A percentile compares a stretch with the other conserved stretches of the same genome.
Evolutionary conservation across 2,113 vertebrate species (phyloP).

Genomic region (Pongo abelii): DNA sequence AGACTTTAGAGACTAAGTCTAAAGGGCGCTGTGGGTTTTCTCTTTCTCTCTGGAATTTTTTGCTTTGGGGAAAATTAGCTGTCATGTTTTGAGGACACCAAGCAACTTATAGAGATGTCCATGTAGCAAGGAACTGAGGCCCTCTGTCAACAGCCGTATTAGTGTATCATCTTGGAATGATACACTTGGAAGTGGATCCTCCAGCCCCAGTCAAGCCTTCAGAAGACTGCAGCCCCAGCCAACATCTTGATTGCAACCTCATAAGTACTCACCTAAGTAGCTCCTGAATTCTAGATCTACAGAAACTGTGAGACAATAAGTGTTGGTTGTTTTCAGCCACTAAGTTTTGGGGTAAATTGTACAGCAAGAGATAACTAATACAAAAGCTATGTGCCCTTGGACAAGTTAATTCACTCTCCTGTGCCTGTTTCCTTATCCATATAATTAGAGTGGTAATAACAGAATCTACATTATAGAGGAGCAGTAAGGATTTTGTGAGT

Average conservation of each 20-base stretch:
- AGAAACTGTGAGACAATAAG: not conserved
- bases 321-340: not conserved
- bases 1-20: not conserved
- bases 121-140: not conserved
- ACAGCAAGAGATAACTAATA: not conserved
- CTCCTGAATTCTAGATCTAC: not conserved
- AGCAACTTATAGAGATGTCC: not conserved
- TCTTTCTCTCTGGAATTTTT: not conserved
- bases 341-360: not conserved
- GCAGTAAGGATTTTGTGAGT: not conserved
- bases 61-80: not conserved
- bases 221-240: not conserved
- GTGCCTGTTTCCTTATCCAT: not conserved
- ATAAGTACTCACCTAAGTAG: not conserved
- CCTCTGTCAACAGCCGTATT: not conserved
- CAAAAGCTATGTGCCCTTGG: not conserved
- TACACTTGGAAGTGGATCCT: not conserved
- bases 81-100: not conserved
- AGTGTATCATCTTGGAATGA: not conserved
- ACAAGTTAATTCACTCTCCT: not conserved
- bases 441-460: accelerated
- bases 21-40: not conserved
- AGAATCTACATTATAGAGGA: not conserved
- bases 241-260: not conserved
- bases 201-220: too few species aligned